These are phyloP conservation scores for Plectrocnemia conspersa DNA, from an alignment of 1,140 invertebrate species.

Conservation along the genomic window DNA sequence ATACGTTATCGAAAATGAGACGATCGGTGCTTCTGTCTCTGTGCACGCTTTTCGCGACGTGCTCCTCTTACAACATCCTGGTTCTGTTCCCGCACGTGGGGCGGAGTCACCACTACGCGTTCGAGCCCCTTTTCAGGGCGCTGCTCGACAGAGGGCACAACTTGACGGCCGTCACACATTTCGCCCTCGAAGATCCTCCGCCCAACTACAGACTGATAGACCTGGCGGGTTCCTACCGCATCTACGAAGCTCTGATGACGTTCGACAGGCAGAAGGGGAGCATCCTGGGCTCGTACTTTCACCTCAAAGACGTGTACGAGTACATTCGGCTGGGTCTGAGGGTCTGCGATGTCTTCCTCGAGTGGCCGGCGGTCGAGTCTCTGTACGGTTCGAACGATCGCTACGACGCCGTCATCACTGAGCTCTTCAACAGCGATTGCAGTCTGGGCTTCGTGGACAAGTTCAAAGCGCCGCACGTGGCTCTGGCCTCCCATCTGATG, in stretches of 20 bases:
- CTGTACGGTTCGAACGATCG: constrained; percentile 47
- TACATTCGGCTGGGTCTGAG: constrained; percentile 31
- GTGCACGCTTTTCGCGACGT: constrained; percentile 40
- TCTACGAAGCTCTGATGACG: not conserved
- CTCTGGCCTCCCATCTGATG: constrained; percentile 55
- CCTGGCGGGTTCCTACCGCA: not conserved
- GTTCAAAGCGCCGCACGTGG: constrained; percentile 54
- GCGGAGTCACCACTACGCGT: constrained; percentile 66
- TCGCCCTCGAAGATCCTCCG: constrained; percentile 49
- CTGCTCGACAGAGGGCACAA: constrained; percentile 61
- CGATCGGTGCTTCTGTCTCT: no score
- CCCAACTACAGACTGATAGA: not conserved
- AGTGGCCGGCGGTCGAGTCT: constrained; percentile 48
- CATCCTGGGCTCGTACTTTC: not conserved
- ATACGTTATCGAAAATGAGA: no score
- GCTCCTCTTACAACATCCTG: constrained; percentile 53
- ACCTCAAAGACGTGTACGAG: constrained; percentile 3
- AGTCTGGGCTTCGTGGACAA: constrained; percentile 53
- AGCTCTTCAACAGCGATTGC: constrained; percentile 61
- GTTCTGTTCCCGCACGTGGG: constrained; percentile 60
- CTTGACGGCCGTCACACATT: constrained; percentile 64
- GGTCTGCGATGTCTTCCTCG: constrained; percentile 52
- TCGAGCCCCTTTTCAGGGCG: constrained; percentile 58
- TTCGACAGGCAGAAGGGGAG: not conserved
- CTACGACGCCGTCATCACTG: constrained; percentile 59